phyloP scores from a whole-genome alignment of 35 echinoderm and acorn worm species.

The Holothuria glaberrima region DNA sequence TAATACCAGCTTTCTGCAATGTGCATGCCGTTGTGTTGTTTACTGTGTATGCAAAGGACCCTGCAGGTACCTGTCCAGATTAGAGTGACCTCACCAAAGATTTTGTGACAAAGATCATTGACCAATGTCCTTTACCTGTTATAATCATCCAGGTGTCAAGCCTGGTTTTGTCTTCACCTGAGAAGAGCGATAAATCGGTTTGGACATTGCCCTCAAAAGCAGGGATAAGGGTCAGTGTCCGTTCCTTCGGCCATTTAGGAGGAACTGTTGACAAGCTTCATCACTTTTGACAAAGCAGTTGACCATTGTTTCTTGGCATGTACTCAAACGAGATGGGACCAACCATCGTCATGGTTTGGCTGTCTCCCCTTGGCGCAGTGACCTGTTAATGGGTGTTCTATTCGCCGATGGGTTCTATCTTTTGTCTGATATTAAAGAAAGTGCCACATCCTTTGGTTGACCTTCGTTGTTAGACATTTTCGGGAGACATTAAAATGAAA shows the following conservation, averaged over 20 bases:
- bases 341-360: conserved; percentile 21
- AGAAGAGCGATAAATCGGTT: conserved; percentile 12
- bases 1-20: too few relatives aligned
- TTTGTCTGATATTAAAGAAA: neutral
- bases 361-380: neutral
- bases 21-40: too few relatives aligned
- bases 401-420: neutral
- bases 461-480: too few relatives aligned
- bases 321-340: conserved; percentile 8
- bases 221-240: conserved; percentile 21
- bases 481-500: too few relatives aligned
- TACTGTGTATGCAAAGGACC: neutral
- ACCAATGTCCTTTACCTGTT: conserved; percentile 25
- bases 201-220: conserved; percentile 6
- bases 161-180: conserved; percentile 15
- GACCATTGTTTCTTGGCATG: conserved; percentile 20
- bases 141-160: neutral
- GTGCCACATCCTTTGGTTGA: too few relatives aligned
- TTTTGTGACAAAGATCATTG: conserved; percentile 1
- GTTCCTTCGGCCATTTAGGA: neutral
- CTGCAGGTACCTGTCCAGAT: conserved; percentile 19
- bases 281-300: too few relatives aligned
- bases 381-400: conserved; percentile 34
- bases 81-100: conserved; percentile 7
- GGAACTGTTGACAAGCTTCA: neutral